Evolutionary conservation across 2,888 invertebrate genomes (phyloP), one percentile per base, ranked within the genome.

Genomic region (Drosophila barbarae): DNA sequence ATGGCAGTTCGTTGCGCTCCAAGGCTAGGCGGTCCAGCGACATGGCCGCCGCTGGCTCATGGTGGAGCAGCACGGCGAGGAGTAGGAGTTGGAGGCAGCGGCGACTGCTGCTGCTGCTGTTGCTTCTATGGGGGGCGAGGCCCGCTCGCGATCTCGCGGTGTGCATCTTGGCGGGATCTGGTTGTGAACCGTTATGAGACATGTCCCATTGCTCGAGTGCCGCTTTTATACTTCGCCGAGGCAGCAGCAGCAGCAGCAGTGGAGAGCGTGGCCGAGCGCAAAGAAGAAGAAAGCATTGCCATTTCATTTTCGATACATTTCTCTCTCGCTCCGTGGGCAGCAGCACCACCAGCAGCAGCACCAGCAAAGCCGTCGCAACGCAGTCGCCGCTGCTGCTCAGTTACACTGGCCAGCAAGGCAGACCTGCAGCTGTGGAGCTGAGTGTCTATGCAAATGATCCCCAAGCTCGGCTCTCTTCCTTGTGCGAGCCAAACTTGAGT

Each of bases 141-240:
- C 66, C 42, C 71, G 38, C 64, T 56, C 76, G 64, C 70, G 84
- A 86, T 86, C 87, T 86, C 73, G 76, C 82, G 79, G 76, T 76
- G 79, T 79, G 87, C 89, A 88, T 88, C 89, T 88, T 89, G 77
- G 84, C 88, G 84, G 87, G 88, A 88, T 88, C 88, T 87, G 82
- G 85, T 86, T 86, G 87, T 85, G 84, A 85, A 87, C 86, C 87
- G 87, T 88, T 89, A 89, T 88, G 88, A 89, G 87, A 89, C 88
- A 86, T 86, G 89, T 85, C 84, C 85, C 88, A 87, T 86, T 84
- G 79, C 79, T 85, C 77, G 85, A 84, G 85, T 81, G 74, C 81
- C 75, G 88, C 89, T 88, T 88, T 88, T 88, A 88, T 88, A 88
- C 86, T 78, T 74, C 74, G 77, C 80, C 83, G 84, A 44, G 44